These are phyloP conservation scores for Champsocephalus gunnari DNA, from an alignment of 2,797 vertebrate species.

Conservation along the genomic window DNA sequence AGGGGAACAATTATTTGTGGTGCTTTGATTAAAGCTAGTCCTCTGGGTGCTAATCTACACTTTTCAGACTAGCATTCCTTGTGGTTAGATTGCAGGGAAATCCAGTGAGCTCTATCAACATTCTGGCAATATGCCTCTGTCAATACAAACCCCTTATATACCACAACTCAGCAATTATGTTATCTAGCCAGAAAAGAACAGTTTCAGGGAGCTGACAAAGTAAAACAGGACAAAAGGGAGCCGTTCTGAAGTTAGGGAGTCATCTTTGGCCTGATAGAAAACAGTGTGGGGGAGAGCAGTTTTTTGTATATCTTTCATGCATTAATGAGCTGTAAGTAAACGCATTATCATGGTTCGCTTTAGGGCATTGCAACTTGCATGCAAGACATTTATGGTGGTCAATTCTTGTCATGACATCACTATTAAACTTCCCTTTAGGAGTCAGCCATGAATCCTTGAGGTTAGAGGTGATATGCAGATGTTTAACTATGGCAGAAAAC, in stretches of 20 bases:
- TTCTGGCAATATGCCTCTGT: slow-evolving; percentile 58
- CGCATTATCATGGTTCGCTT: slow-evolving; percentile 11
- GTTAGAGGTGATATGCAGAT: slow-evolving; percentile 35
- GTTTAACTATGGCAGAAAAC: slow-evolving; percentile 46
- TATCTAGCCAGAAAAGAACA: slow-evolving; percentile 31
- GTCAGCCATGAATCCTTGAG: slow-evolving; percentile 23
- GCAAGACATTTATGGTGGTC: not conserved
- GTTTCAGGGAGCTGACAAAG: slow-evolving; percentile 40
- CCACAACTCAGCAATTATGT: slow-evolving; percentile 35
- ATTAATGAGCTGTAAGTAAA: slow-evolving; percentile 30
- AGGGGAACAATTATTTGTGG: not conserved
- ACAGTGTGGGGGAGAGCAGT: slow-evolving; percentile 21
- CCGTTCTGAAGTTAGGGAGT: slow-evolving; percentile 20
- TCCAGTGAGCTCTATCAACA: slow-evolving; percentile 46
- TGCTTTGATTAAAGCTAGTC: slow-evolving; percentile 9
- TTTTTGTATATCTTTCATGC: slow-evolving; percentile 6
- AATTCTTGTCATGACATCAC: slow-evolving; percentile 17
- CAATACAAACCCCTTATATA: slow-evolving; percentile 58
- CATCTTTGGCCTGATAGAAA: slow-evolving; percentile 26
- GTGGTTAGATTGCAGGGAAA: slow-evolving; percentile 37
- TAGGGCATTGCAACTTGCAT: slow-evolving; percentile 13
- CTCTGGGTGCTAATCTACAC: slow-evolving; percentile 32
- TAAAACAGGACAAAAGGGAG: slow-evolving; percentile 29
- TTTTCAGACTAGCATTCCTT: slow-evolving; percentile 46
- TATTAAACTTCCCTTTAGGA: slow-evolving; percentile 22